Base-by-base conservation (phyloP, 2,113 vertebrate species). In the Gambusia affinis region DNA sequence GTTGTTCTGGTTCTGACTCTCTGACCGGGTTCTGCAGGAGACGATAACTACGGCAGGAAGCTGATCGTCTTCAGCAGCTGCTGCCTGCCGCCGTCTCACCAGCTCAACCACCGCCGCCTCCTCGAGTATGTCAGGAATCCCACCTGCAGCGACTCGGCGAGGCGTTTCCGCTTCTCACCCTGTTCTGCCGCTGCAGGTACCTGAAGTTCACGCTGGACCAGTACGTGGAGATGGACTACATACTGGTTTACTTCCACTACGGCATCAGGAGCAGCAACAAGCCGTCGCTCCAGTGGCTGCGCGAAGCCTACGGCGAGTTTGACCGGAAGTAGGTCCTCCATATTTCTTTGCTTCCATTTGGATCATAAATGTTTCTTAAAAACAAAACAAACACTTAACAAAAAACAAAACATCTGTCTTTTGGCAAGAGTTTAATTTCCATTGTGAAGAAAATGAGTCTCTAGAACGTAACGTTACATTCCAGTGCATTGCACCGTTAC, bases 51-150 rank as follows among this genome's bases (percentile, higher is more conserved):
- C 5, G 96, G 97, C 67, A 94, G 96, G 78, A 95, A 94, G 70
- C 76, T 97, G 71, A 90, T 98, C 66, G 89, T 89, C 4, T 97
- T 97, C 89, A 97, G 95, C 82, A 96, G 96, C 91, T 97, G 95
- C 83, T 92, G 90, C 75, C 83, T 96, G 90, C 96, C 96, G 0
- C 95, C 95, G 0, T 96, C 93, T 0, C 93, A 97, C 54, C 93
- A 98, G 88, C 95, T 97, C 70, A 94, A 96, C 93, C 96, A 97
- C 84, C 94, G 74, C 19, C 92, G 92, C 3, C 91, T 97, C 28
- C 93, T 97, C 11, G 93, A 96, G 97, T 97, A 84, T 91, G 96
- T 93, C 5, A 37, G 0, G 3, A 8, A n/a, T 15, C 6, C 27
- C 4, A 2, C 28, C 28, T 4, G 17, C 24, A 57, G 51, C 19